Percentiles rank a stretch among this genome's conserved stretches.
These are phyloP conservation scores for Chlamydotis undulata DNA, from an alignment of 2,113 vertebrate genomes.

Conservation along the genomic window DNA sequence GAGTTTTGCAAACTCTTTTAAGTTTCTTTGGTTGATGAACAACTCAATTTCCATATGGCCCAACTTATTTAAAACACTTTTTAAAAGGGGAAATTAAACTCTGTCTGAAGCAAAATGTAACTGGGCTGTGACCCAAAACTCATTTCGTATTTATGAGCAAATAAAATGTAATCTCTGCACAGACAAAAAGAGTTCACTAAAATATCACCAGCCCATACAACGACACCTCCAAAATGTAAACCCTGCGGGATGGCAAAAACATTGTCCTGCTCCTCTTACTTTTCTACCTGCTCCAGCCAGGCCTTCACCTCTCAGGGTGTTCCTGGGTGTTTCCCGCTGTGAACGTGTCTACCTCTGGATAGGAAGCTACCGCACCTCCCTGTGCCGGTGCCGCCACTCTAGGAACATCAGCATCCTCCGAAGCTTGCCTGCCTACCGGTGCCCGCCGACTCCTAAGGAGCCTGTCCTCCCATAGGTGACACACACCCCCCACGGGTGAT, in stretches of 20 bases:
- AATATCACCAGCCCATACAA: background rate
- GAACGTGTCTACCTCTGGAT: background rate
- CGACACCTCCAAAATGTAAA: background rate
- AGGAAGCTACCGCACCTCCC: background rate
- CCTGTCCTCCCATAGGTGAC: background rate
- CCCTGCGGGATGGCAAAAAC: background rate
- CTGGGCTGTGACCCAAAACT: conserved; percentile 35
- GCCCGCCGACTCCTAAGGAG: background rate
- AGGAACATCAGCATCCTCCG: fast-evolving
- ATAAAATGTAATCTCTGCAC: background rate
- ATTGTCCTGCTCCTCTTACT: background rate
- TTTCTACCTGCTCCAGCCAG: background rate
- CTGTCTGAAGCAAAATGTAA: conserved; percentile 25
- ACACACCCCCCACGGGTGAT: too few species aligned
- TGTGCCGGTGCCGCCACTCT: background rate
- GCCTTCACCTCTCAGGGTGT: too few species aligned
- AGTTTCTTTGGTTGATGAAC: conserved; percentile 6
- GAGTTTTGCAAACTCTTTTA: background rate
- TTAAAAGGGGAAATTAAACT: conserved; percentile 39
- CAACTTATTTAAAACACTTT: conserved; percentile 31
- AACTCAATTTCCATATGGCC: conserved; percentile 11
- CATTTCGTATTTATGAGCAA: conserved; percentile 24
- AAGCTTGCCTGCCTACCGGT: fast-evolving
- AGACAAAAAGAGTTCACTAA: background rate
- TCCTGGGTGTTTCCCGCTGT: background rate